These are phyloP conservation scores for Pedicia rivosa DNA, from an alignment of 2,888 invertebrate genomes.

Conservation along the genomic window DNA sequence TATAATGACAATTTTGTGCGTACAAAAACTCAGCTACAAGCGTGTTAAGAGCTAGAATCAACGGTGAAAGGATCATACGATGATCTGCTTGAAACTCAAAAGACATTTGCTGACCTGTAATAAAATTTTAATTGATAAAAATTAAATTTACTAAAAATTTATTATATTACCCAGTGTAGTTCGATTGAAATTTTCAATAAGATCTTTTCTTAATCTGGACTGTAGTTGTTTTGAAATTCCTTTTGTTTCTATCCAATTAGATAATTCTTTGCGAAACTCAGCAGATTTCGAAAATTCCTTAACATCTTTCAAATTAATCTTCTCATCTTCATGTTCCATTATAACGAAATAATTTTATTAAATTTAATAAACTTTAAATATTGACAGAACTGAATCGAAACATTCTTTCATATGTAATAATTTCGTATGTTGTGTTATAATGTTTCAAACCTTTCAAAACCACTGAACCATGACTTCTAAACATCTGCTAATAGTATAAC, in stretches of 20 bases:
- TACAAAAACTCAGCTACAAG: constrained; percentile 28
- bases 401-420: no score
- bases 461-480: no score
- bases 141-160: not conserved
- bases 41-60: constrained; percentile 22
- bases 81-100: constrained; percentile 15
- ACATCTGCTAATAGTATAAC: no score
- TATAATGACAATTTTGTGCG: constrained; percentile 25
- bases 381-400: no score
- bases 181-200: constrained; percentile 24
- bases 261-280: constrained; percentile 24
- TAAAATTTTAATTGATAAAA: not conserved
- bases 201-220: constrained; percentile 23
- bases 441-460: no score
- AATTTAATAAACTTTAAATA: no score
- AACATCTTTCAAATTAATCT: constrained; percentile 12
- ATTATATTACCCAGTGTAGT: constrained; percentile 26
- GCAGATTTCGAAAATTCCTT: constrained; percentile 21
- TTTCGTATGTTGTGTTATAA: no score
- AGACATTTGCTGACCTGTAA: constrained; percentile 18
- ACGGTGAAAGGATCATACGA: constrained; percentile 20
- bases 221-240: constrained; percentile 23
- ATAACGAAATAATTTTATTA: no score
- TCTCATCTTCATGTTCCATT: not conserved
- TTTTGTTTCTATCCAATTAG: constrained; percentile 26